A percentile compares a stretch with the other conserved stretches of the same genome.
These are phyloP conservation scores for Leptodactylus fuscus DNA, from an alignment of 2,113 vertebrate genomes.

Conservation along the genomic window DNA sequence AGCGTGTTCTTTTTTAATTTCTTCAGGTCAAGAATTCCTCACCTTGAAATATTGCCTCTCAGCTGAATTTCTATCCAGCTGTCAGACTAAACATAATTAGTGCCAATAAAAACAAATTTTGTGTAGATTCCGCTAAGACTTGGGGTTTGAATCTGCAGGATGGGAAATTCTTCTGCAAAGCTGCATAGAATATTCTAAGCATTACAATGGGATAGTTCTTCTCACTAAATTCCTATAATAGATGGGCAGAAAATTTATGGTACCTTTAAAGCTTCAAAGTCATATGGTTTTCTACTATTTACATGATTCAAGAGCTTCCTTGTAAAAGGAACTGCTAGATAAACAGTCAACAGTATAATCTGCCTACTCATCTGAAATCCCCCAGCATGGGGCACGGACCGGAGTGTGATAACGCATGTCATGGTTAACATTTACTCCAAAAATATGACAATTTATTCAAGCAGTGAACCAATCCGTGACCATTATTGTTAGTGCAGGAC, in stretches of 20 bases:
- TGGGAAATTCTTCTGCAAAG: slow-evolving; percentile 46
- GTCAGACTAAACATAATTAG: slow-evolving; percentile 60
- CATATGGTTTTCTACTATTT: slow-evolving; percentile 15
- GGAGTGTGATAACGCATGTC: not conserved
- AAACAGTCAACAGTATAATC: slow-evolving; percentile 22
- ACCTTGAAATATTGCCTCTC: slow-evolving; percentile 59
- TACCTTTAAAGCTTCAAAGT: slow-evolving; percentile 31
- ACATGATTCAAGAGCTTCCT: slow-evolving; percentile 22
- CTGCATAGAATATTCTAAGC: slow-evolving; percentile 33
- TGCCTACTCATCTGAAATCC: slow-evolving; percentile 7
- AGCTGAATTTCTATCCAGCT: slow-evolving; percentile 56
- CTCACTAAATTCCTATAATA: slow-evolving; percentile 20
- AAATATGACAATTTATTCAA: slow-evolving; percentile 19
- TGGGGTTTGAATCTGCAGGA: slow-evolving; percentile 42
- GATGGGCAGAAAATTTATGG: not conserved
- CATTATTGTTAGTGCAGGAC: not conserved
- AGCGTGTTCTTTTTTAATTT: slow-evolving; percentile 23
- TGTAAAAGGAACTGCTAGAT: not conserved
- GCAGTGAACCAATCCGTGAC: not conserved
- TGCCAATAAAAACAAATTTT: slow-evolving; percentile 53
- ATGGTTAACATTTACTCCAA: not conserved
- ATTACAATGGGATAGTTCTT: slow-evolving; percentile 52
- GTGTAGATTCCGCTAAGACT: slow-evolving; percentile 49
- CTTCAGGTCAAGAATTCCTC: slow-evolving; percentile 57
- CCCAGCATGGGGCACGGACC: not conserved